Base-by-base conservation (phyloP, 2,113 vertebrate species). In the Cyprinodon brontotheroides region DNA sequence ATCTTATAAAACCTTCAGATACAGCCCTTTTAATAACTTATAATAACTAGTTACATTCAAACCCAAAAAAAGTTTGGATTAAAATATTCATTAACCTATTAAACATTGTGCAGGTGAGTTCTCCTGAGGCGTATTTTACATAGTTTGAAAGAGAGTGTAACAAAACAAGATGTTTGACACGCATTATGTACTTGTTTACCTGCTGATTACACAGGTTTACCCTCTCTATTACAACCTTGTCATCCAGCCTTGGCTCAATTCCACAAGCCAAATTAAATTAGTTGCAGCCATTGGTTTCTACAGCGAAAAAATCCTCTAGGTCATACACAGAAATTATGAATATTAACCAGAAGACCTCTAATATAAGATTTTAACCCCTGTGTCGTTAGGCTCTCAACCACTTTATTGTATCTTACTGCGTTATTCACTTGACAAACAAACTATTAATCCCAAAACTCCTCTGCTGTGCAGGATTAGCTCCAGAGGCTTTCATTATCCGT, bases 401-500 rank as follows among this genome's bases (percentile, higher is more conserved):
- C 65, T 72, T 78, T 60, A 80, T 74, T 69, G 65, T 79, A 69
- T 36, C 75, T 70, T 15, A 17, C 59, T 17, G 6, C 67, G 65
- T 85, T 75, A 77, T 74, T 85, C 79, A 77, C 75, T 77, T 71
- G 86, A 82, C 78, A 84, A 84, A 76, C 82, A 82, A 75, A 64
- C 84, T 86, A 79, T 85, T 82, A 82, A 69, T 86, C 80, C 78
- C 75, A 82, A 72, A 79, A 68, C 48, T 62, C 50, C 72, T 80
- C 81, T 20, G 74, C 85, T 72, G 82, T 61, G 74, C 50, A 61
- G 78, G 83, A 86, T 89, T 88, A 86, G 79, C 88, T 86, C 66
- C 67, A 29, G 72, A 78, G 81, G 76, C 76, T 90, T 91, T 89
- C 87, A 92, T 92, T 89, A 91, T 79, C 74, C 85, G 82, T 85